Base-by-base conservation (phyloP, 2,113 vertebrate species). In the Condylura cristata region DNA sequence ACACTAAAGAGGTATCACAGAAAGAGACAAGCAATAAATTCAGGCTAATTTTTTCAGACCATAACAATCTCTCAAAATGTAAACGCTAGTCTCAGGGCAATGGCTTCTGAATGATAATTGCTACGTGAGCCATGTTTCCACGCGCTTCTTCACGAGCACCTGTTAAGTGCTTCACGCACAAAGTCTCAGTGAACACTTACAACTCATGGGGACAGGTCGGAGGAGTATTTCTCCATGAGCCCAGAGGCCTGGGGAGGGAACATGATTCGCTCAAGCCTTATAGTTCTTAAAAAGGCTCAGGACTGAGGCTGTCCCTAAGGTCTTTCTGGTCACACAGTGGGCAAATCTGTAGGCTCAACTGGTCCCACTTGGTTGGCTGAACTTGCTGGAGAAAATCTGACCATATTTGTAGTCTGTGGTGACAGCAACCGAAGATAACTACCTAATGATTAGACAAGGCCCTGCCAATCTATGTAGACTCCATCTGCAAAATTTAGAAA, bases 121-220 rank as follows among this genome's bases (percentile, higher is more conserved):
- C 71, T 48, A 3, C 8, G 37, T 61, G 28, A 48, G 74, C 22
- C 30, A 39, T 41, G 74, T 51, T 90, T 60, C 39, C 34, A 74
- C n/a, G 30, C 28, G 37, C 28, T 82, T 89, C 82, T 83, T 37
- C 34, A 24, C 1, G 3, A 22, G 68, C n/a, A 75, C 66, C 22
- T 53, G 71, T 86, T 66, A 90, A 88, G 56, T 60, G 81, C 26
- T 84, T 72, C 39, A 20, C 39, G 24, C 24, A 58, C 8, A 66
- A 30, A 46, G 79, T 71, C 86, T 96, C 94, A 95, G 86, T 89
- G 75, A 96, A 94, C 65, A 58, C 58, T 70, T 46, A 16, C 0
- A 79, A 86, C 28, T 34, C 44, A 7, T 30, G 75, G 44, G 63
- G 44, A 34, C 0, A 86, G 63, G 65, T 5, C 1, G 2, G 6